Evolutionary conservation across 2,888 invertebrate genomes (phyloP), one percentile per base, ranked within the genome.

Genomic region (Amiota minor): DNA sequence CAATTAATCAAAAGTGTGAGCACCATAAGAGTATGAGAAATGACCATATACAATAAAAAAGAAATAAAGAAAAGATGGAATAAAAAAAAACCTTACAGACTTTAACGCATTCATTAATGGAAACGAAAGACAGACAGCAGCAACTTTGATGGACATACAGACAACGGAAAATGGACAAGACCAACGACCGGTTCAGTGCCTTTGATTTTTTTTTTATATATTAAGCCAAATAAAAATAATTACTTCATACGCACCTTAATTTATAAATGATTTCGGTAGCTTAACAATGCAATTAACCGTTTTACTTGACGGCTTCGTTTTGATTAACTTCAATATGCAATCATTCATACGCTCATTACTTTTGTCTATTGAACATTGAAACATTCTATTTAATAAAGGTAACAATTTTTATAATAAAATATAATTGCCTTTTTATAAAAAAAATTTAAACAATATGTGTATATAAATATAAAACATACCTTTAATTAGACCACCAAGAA

Each of bases 1-100:
- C 78, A 81, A 82, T 82, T 80, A 84, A 82, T 82, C 82, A 85
- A 81, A 78, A 77, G 73, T 75, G 72, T 69, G 75, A 75, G 75
- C 74, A 70, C 61, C 77, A 75, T 62, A 77, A 81, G 35, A 35
- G 83, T 81, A 79, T 81, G 78, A 86, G 78, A 86, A 80, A 82
- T 82, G 76, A 75, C 74, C 70, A 46, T 74, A 77, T 76, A 46
- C 47, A 65, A 65, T 12, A 11, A 20, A 11, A 11, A 18, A 18
- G 18, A 20, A 18, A 59, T 20, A 59, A 59, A 18, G 18, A 59
- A 20, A 9, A 11, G 20, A 59, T 59, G 23, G n/a, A 23, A 16
- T 8, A 20, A 11, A 20, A 59, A 59, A 59, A 9, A n/a, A 56
- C 8, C 10, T 56, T 18, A 18, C 0, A 53, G n/a, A 18, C 16